Conservation (phyloP, 1,140 invertebrate species). For the Megalonaias nervosa region DNA sequence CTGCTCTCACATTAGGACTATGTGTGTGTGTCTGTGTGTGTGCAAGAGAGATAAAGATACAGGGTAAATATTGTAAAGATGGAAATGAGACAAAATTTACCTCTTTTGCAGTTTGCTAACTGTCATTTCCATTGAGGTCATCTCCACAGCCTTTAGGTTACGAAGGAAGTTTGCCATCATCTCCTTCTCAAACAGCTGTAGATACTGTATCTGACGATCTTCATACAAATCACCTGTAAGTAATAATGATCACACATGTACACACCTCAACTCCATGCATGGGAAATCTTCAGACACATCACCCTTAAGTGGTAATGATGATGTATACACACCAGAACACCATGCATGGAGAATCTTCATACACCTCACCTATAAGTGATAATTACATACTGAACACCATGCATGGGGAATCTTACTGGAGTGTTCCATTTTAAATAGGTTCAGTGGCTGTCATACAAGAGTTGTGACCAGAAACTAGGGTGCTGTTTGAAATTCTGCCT, state of each 20-base stretch:
- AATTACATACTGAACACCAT: too few relatives aligned
- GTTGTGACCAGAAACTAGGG: too few relatives aligned
- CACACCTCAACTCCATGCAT: too few relatives aligned
- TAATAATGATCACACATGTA: too few relatives aligned
- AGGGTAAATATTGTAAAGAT: background rate
- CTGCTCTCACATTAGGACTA: background rate
- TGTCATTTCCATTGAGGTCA: conserved; percentile 50
- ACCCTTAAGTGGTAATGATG: too few relatives aligned
- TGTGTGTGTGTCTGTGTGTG: background rate
- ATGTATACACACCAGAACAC: too few relatives aligned
- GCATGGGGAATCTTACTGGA: too few relatives aligned
- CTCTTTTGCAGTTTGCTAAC: conserved; percentile 51
- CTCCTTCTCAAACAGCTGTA: conserved; percentile 65
- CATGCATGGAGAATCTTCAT: too few relatives aligned
- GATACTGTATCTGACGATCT: conserved; percentile 51
- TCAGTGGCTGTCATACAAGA: too few relatives aligned
- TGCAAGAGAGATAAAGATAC: background rate
- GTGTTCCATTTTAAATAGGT: too few relatives aligned
- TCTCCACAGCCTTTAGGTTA: conserved; percentile 44
- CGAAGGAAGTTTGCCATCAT: conserved; percentile 61
- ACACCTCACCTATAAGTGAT: background rate
- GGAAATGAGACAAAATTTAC: conserved; percentile 11
- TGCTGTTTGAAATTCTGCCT: too few relatives aligned
- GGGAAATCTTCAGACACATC: too few relatives aligned
- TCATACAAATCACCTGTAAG: conserved; percentile 46